A percentile compares a stretch with the other conserved stretches of the same genome.
Evolutionary conservation across 2,113 vertebrate genomes (phyloP).

Genomic region (Ornithorhynchus anatinus): DNA sequence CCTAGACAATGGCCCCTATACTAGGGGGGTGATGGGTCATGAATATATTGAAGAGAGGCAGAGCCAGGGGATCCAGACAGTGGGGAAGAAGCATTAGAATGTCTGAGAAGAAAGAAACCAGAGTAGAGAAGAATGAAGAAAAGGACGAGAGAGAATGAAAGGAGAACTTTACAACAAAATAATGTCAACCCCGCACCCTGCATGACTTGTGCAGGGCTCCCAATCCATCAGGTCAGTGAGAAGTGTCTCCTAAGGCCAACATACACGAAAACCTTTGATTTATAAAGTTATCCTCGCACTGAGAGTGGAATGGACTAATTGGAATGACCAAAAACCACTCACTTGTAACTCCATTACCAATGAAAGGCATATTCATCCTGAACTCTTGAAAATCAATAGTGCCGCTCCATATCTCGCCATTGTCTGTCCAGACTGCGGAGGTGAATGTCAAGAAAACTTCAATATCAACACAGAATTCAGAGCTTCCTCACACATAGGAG

Average conservation of each 20-base stretch:
- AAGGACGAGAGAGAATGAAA: neutral
- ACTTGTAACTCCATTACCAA: neutral
- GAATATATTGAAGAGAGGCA: no score
- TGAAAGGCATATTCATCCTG: neutral
- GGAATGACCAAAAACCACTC: neutral
- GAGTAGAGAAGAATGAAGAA: neutral
- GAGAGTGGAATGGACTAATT: neutral
- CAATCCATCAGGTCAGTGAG: neutral
- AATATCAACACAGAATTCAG: neutral
- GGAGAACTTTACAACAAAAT: neutral
- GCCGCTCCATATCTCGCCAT: neutral
- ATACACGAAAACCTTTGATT: neutral
- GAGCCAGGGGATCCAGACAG: no score
- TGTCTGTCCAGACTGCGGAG: neutral
- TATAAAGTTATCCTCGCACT: neutral
- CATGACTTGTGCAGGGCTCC: no score
- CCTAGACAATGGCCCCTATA: no score
- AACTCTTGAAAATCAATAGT: slow-evolving; percentile 1
- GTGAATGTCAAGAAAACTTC: slow-evolving; percentile 3
- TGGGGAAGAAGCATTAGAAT: no score
- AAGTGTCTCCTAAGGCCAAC: neutral
- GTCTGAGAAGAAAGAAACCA: neutral
- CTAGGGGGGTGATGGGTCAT: no score
- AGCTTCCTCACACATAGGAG: neutral
- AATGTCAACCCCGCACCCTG: no score